Evolutionary conservation across 2,888 invertebrate genomes (phyloP).

Genomic region (Sphaerophoria rueppellii): DNA sequence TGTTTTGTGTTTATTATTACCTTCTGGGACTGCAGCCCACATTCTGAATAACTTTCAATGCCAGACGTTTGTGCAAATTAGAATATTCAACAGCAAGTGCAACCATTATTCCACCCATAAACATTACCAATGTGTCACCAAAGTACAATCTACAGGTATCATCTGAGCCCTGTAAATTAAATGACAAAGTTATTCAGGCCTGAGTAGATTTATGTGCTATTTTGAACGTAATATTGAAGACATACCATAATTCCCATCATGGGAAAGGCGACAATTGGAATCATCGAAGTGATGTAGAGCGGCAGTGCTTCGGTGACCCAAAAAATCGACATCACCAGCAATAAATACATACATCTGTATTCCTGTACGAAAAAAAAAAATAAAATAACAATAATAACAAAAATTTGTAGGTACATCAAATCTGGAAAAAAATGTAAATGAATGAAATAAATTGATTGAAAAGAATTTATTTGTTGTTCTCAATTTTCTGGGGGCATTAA

Average conservation of each 20-base stretch:
- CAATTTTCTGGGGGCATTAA: background rate
- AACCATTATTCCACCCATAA: constrained; percentile 94
- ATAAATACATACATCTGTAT: constrained; percentile 90
- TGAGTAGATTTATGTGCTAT: constrained; percentile 47
- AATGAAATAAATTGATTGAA: too few relatives aligned
- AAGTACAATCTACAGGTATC: constrained; percentile 88
- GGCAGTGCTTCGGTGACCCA: constrained; percentile 94
- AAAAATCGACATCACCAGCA: constrained; percentile 90
- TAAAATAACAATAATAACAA: background rate
- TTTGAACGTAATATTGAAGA: constrained; percentile 6
- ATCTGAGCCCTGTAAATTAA: constrained; percentile 81
- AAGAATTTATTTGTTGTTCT: constrained; percentile 42
- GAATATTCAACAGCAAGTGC: constrained; percentile 95
- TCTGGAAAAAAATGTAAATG: too few relatives aligned
- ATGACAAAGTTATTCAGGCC: background rate
- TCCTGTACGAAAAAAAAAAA: constrained; percentile 82
- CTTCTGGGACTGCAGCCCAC: constrained; percentile 89
- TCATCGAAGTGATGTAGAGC: constrained; percentile 90
- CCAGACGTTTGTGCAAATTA: constrained; percentile 93
- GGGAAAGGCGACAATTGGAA: constrained; percentile 92
- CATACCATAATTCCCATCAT: constrained; percentile 89
- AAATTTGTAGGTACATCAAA: constrained; percentile 2
- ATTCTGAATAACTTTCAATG: constrained; percentile 90
- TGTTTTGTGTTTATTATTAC: constrained; percentile 78
- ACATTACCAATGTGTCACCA: constrained; percentile 93